A percentile compares a stretch with the other conserved stretches of the same genome.
These are phyloP conservation scores for Cyprinodon variegatus DNA, from an alignment of 2,113 vertebrate species.

Conservation along the genomic window DNA sequence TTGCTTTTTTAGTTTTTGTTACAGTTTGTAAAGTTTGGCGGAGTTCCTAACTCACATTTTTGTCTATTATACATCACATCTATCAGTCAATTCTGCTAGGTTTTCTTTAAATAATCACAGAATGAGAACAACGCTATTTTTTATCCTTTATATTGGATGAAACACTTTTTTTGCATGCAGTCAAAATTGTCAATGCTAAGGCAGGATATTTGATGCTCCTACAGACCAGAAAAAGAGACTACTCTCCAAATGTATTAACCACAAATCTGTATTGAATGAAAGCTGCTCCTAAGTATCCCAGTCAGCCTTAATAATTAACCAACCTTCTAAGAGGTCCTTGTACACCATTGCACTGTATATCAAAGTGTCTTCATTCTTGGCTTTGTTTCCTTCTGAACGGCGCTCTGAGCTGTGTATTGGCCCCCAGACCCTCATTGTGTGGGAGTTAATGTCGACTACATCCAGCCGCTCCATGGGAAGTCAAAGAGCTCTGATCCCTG, in stretches of 20 bases:
- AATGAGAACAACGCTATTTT: too few species aligned
- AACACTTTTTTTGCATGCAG: too few species aligned
- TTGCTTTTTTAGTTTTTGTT: neutral
- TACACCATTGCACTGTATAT: neutral
- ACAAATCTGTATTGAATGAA: neutral
- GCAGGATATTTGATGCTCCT: neutral
- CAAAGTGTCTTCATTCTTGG: neutral
- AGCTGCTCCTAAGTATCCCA: neutral
- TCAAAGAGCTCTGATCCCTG: constrained; percentile 35
- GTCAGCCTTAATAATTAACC: neutral
- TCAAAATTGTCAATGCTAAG: too few species aligned
- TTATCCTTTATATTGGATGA: too few species aligned
- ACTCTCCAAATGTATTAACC: neutral
- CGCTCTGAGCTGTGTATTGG: constrained; percentile 13
- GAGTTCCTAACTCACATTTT: constrained; percentile 6
- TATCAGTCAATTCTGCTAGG: too few species aligned
- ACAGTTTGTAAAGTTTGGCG: neutral
- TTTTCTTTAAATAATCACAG: too few species aligned
- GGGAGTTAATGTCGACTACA: constrained; percentile 44
- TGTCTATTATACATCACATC: neutral
- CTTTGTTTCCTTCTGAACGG: constrained; percentile 8
- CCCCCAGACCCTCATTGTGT: constrained; percentile 36
- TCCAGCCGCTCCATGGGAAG: constrained; percentile 51
- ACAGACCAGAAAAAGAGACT: neutral
- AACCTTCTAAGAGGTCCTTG: neutral